Conservation (phyloP, 2,113 vertebrate genomes). For the Synchiropus splendidus region DNA sequence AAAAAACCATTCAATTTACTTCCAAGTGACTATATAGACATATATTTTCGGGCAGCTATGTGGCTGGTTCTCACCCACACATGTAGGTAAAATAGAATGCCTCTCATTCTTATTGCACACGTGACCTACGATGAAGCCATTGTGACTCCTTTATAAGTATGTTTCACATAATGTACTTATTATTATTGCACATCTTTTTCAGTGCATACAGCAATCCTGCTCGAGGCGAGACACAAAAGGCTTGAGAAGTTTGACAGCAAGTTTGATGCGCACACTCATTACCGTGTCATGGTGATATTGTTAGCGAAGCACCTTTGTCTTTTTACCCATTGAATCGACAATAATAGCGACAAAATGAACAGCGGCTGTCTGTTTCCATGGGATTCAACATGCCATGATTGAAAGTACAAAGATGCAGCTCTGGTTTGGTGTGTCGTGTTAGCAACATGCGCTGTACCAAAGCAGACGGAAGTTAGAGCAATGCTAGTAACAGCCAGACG, state of each 20-base stretch:
- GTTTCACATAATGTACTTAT: too few relatives aligned
- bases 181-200: too few relatives aligned
- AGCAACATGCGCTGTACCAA: conserved; percentile 21
- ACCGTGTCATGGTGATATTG: conserved; percentile 2
- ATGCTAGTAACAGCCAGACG: conserved; percentile 36
- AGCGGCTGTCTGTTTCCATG: conserved; percentile 4
- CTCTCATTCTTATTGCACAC: too few relatives aligned
- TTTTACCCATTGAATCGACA: conserved; percentile 4
- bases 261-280: conserved; percentile 7
- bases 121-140: too few relatives aligned
- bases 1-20: too few relatives aligned
- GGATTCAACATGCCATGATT: conserved; percentile 6
- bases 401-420: conserved; percentile 9
- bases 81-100: too few relatives aligned
- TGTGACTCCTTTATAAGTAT: too few relatives aligned
- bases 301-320: conserved; percentile 4
- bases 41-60: too few relatives aligned
- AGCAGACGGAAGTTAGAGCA: conserved; percentile 28
- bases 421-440: conserved; percentile 19
- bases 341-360: neutral
- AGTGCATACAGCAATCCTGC: too few relatives aligned
- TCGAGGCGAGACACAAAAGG: conserved; percentile 2
- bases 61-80: too few relatives aligned
- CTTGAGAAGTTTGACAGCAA: conserved; percentile 15
- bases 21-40: too few relatives aligned